Conservation (phyloP, 1,140 invertebrate genomes). For the Neodiprion pinetum region DNA sequence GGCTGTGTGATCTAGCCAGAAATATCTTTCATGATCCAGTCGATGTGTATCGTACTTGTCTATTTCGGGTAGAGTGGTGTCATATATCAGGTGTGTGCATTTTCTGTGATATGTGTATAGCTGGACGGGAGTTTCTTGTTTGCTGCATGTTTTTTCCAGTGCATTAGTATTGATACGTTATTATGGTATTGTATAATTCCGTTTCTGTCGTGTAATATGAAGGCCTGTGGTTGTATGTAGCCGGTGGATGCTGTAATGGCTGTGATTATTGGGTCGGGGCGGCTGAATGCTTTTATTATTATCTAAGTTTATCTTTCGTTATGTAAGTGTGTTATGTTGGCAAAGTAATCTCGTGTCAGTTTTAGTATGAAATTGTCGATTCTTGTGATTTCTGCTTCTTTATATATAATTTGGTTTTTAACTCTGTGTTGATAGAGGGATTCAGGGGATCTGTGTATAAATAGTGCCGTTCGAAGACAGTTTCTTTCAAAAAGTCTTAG, state of each 20-base stretch:
- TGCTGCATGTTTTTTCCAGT: neutral
- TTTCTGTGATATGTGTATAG: neutral
- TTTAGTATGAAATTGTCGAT: neutral
- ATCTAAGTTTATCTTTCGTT: neutral
- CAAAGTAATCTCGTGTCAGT: conserved; percentile 5
- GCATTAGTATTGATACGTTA: conserved; percentile 19
- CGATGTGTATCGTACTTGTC: neutral
- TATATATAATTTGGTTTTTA: neutral
- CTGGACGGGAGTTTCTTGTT: neutral
- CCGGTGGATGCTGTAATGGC: neutral
- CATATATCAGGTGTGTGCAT: neutral
- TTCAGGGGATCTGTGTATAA: neutral
- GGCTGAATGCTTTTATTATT: neutral
- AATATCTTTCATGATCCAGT: neutral
- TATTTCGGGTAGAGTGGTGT: neutral
- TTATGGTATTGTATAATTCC: conserved; percentile 13
- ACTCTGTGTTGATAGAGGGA: neutral
- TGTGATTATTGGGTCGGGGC: neutral
- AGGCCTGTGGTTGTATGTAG: conserved; percentile 11
- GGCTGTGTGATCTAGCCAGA: neutral
- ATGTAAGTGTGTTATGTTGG: neutral
- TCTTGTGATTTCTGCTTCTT: neutral
- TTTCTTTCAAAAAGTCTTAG: neutral
- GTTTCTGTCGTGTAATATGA: conserved; percentile 5
- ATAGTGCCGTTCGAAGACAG: neutral